Conservation (phyloP, 2,113 vertebrate species). For the Gopherus flavomarginatus region DNA sequence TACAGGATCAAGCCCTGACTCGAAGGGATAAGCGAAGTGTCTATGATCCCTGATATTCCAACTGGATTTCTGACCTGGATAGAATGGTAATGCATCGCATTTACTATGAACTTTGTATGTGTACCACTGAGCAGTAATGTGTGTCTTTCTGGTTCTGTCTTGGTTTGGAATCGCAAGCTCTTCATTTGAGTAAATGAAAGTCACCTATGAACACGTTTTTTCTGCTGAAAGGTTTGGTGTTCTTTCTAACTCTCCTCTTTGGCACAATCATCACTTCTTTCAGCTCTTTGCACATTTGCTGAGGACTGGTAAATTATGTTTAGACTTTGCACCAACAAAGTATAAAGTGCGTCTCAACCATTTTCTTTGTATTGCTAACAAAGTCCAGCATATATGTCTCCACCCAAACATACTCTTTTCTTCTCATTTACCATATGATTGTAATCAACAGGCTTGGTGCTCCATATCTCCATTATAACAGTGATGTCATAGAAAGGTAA, state of each 20-base stretch:
- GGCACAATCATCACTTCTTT: neutral
- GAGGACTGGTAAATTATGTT: neutral
- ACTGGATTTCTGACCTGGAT: neutral
- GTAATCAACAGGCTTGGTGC: conserved; percentile 75
- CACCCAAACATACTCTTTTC: neutral
- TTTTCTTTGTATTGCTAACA: neutral
- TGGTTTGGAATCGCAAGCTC: neutral
- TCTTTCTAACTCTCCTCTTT: neutral
- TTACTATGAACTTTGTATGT: neutral
- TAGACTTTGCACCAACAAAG: neutral
- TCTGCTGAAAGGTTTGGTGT: neutral
- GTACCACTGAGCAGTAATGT: neutral
- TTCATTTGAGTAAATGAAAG: neutral
- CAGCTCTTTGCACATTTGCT: rapidly evolving
- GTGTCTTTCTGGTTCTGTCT: neutral
- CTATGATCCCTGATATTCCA: neutral
- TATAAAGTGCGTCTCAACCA: neutral
- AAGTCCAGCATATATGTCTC: neutral
- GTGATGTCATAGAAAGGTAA: conserved; percentile 78
- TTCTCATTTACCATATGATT: neutral
- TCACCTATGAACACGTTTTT: neutral
- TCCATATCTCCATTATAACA: conserved; percentile 76
- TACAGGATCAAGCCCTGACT: neutral
- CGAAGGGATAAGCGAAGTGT: neutral
- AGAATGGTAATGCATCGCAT: neutral